These are phyloP conservation scores for Drosophila ambigua DNA, from an alignment of 1,140 invertebrate genomes.

Conservation along the genomic window DNA sequence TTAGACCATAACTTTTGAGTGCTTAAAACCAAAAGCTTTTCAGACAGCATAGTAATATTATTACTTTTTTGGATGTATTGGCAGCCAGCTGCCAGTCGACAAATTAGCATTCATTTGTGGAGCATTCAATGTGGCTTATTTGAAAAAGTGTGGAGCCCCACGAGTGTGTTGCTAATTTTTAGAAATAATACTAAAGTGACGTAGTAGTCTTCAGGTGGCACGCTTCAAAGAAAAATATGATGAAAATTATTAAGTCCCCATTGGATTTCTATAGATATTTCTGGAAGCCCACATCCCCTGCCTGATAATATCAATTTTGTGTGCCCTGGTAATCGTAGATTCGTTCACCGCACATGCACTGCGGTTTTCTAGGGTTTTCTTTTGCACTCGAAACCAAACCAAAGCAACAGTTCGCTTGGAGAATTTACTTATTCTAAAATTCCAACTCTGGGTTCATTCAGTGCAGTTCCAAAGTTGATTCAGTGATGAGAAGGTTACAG, in stretches of 20 bases:
- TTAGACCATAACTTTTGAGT: no score
- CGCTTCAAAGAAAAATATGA: constrained; percentile 35
- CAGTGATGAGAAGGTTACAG: constrained; percentile 51
- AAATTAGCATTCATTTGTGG: constrained; percentile 27
- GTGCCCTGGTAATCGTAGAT: constrained; percentile 28
- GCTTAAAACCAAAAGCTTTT: neutral
- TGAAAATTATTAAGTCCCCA: neutral
- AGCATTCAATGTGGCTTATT: constrained; percentile 36
- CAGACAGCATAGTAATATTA: neutral
- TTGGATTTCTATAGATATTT: constrained; percentile 28
- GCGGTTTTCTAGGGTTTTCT: constrained; percentile 45
- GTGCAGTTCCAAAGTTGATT: constrained; percentile 34
- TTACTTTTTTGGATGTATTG: neutral
- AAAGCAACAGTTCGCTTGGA: neutral
- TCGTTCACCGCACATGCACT: constrained; percentile 31
- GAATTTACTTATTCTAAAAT: constrained; percentile 34
- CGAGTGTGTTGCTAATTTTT: constrained; percentile 40
- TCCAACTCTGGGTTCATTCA: neutral
- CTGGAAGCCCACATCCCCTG: neutral
- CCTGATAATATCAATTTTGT: constrained; percentile 27
- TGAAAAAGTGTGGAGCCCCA: constrained; percentile 18
- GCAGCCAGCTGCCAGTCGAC: neutral
- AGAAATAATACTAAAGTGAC: constrained; percentile 33
- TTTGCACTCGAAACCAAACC: constrained; percentile 47
- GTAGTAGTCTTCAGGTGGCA: constrained; percentile 20